Evolutionary conservation across 2,888 invertebrate genomes (phyloP).

Genomic region (Chymomyza procnemis): DNA sequence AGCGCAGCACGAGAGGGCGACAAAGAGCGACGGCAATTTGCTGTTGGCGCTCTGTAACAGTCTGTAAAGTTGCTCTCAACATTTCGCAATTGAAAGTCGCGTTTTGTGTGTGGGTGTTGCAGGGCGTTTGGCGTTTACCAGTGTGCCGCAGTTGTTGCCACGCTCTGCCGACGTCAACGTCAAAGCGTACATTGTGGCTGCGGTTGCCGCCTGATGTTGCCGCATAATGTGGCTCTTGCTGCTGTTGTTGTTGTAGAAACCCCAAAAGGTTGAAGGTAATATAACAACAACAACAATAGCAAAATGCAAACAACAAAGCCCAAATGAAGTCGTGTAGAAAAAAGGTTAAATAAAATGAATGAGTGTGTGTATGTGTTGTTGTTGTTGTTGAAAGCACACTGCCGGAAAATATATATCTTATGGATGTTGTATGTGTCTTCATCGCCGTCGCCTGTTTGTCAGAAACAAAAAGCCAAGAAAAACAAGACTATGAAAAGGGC

Average conservation of each 20-base stretch:
- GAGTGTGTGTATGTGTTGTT: neutral
- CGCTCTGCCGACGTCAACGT: neutral
- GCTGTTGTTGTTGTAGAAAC: conserved; percentile 37
- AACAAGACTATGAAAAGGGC: conserved; percentile 33
- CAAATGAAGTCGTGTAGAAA: conserved; percentile 58
- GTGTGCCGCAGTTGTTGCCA: conserved; percentile 1
- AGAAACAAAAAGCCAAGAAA: conserved; percentile 28
- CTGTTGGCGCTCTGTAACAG: conserved; percentile 41
- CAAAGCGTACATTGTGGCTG: neutral
- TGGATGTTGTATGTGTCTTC: neutral
- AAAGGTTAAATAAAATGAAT: conserved; percentile 45
- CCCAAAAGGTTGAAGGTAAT: conserved; percentile 71
- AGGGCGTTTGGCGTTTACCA: neutral
- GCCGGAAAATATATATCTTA: conserved; percentile 1
- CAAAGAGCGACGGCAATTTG: conserved; percentile 29
- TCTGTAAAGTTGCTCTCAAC: conserved; percentile 20
- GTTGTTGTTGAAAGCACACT: neutral
- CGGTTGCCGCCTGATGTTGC: neutral
- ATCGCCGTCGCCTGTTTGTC: neutral
- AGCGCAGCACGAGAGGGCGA: conserved; percentile 19
- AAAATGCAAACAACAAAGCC: conserved; percentile 48
- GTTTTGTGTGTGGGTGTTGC: conserved; percentile 18
- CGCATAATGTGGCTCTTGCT: neutral
- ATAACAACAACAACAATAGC: conserved; percentile 50
- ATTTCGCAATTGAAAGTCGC: conserved; percentile 71